A percentile compares a stretch with the other conserved stretches of the same genome.
These are phyloP conservation scores for Passer domesticus DNA, from an alignment of 2,113 vertebrate genomes.

Conservation along the genomic window DNA sequence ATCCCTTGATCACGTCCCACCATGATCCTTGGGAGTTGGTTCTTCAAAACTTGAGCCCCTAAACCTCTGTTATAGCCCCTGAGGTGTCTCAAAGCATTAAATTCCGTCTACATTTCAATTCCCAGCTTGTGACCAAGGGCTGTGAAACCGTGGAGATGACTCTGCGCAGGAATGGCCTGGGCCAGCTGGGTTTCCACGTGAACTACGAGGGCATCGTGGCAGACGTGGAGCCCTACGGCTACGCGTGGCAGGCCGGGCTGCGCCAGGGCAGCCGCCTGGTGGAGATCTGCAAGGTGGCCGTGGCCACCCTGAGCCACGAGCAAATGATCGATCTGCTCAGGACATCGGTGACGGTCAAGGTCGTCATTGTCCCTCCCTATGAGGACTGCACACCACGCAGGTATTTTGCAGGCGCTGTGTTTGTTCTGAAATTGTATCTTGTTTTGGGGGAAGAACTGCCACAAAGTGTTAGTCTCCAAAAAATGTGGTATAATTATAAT, in stretches of 20 bases:
- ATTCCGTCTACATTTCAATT: neutral
- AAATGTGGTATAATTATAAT: rapidly evolving
- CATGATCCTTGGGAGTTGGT: neutral
- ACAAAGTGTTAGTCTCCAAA: neutral
- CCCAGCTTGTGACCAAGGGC: constrained; percentile 90
- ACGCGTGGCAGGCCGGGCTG: constrained; percentile 94
- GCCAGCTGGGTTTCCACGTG: constrained; percentile 95
- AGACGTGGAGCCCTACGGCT: constrained; percentile 93
- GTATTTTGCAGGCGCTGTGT: constrained; percentile 57
- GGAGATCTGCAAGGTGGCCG: constrained; percentile 94
- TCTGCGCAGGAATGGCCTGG: constrained; percentile 89
- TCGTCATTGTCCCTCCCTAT: constrained; percentile 93
- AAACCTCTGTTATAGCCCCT: neutral
- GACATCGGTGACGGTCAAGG: constrained; percentile 93
- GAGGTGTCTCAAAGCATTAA: neutral
- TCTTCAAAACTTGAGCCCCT: neutral
- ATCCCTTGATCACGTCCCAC: rapidly evolving
- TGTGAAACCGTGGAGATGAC: constrained; percentile 95
- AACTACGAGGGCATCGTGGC: constrained; percentile 98
- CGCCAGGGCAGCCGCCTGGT: constrained; percentile 93
- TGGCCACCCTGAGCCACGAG: constrained; percentile 93
- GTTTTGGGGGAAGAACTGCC: neutral
- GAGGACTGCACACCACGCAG: constrained; percentile 94
- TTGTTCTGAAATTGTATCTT: neutral
- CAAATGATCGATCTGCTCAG: constrained; percentile 96